These are phyloP conservation scores for Danionella dracula DNA, from an alignment of 2,797 vertebrate species.

Conservation along the genomic window DNA sequence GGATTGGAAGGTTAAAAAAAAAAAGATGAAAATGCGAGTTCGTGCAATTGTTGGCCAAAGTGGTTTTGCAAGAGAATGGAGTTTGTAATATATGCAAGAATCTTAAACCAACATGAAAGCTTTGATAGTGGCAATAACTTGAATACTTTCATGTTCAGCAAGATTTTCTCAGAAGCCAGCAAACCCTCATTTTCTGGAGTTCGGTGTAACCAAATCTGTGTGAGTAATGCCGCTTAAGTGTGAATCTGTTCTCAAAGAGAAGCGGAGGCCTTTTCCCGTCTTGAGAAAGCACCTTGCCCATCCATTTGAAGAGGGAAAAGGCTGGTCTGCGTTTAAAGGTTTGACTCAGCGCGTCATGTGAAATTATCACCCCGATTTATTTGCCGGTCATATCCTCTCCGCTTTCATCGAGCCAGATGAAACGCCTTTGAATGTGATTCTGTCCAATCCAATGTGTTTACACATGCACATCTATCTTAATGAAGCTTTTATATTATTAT, in stretches of 20 bases:
- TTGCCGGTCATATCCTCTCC: constrained; percentile 63
- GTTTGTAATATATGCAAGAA: constrained; percentile 44
- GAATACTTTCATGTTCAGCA: constrained; percentile 29
- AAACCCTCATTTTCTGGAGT: constrained; percentile 34
- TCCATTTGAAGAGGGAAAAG: constrained; percentile 36
- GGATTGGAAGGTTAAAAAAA: neutral
- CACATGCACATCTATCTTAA: constrained; percentile 65
- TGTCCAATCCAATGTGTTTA: constrained; percentile 66
- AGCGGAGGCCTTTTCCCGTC: constrained; percentile 38
- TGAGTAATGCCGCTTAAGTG: constrained; percentile 11
- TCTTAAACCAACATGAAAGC: constrained; percentile 26
- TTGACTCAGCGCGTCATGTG: constrained; percentile 45
- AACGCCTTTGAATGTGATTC: constrained; percentile 71
- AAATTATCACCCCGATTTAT: constrained; percentile 45
- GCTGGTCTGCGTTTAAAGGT: constrained; percentile 45
- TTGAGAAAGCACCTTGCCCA: constrained; percentile 54
- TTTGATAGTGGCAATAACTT: constrained; percentile 41
- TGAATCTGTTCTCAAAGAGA: constrained; percentile 13
- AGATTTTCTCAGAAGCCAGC: neutral
- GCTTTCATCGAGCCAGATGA: constrained; percentile 55
- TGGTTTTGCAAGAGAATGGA: constrained; percentile 20
- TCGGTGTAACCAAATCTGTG: constrained; percentile 36
- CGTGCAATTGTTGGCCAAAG: neutral
- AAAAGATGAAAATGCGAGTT: constrained; percentile 12
- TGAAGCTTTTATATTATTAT: constrained; percentile 58